Evolutionary conservation across 2,888 invertebrate genomes (phyloP).

Genomic region (Mesorhabditis sp.): DNA sequence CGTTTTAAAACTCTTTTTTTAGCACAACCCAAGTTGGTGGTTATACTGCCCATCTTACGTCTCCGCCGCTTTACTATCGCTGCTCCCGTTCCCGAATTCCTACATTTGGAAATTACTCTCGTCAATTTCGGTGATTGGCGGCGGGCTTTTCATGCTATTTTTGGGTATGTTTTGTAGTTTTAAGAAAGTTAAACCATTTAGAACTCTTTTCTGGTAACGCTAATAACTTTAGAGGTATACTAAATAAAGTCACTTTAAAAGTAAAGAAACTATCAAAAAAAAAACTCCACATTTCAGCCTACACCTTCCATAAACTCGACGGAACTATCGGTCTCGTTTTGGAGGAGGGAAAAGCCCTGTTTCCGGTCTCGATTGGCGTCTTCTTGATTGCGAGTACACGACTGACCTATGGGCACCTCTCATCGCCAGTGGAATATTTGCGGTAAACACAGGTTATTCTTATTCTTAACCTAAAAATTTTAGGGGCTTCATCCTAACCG

Average conservation of each 20-base stretch:
- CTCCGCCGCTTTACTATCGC: constrained; percentile 13
- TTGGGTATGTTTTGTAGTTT: constrained; percentile 4
- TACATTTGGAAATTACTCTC: constrained; percentile 17
- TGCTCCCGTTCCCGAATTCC: constrained; percentile 12
- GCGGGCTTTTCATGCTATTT: constrained; percentile 16
- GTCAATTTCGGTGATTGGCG: constrained; percentile 11
- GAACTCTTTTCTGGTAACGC: too few relatives aligned
- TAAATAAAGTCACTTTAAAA: not conserved
- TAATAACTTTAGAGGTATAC: too few relatives aligned
- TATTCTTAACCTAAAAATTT: too few relatives aligned
- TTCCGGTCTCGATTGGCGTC: not conserved
- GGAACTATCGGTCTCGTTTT: not conserved
- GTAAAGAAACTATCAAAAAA: not conserved
- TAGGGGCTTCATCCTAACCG: constrained; percentile 5
- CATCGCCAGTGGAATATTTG: not conserved
- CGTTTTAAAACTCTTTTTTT: not conserved
- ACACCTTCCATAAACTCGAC: constrained; percentile 5
- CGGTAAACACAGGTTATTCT: too few relatives aligned
- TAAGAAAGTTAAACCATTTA: not conserved
- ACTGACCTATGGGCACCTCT: not conserved
- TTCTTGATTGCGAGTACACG: not conserved
- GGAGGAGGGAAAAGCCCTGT: not conserved
- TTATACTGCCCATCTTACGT: constrained; percentile 13
- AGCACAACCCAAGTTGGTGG: constrained; percentile 18
- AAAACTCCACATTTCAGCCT: not conserved